Evolutionary conservation across 2,113 vertebrate genomes (phyloP), one percentile per base, ranked within the genome.

Genomic region (Ranitomeya variabilis): DNA sequence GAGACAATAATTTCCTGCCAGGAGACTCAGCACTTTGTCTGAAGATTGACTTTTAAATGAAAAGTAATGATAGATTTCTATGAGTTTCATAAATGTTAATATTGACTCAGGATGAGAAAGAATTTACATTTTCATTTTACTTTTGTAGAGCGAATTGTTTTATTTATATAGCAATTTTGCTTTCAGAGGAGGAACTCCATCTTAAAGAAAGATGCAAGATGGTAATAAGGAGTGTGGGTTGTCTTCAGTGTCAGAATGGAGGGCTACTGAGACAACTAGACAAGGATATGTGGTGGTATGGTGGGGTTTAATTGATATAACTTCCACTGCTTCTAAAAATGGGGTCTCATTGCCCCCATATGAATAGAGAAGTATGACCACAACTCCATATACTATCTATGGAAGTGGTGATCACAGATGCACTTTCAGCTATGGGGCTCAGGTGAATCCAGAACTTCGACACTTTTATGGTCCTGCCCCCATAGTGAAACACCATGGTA

Each of bases 31-130:
- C 23, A 15, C 66, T 71, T 15, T 10, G 66, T 54, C 45, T 71
- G 66, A 62, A 69, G 37, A 26, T 23, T 55, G 19, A 11, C 51
- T 26, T 84, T 52, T 52, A 84, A 71, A 84, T 84, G 66, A 71
- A 84, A 69, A 57, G 66, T 71, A 69, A 71, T 45, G 6, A 84
- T 23, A 84, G 62, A 84, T 52, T 84, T 73, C 57, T 71, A 71
- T 84, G 64, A 55, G 66, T 45, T 57, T 54, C n/a, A 71, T 84
- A 84, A 84, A 71, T 84, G 64, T 26, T 84, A 54, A 71, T 71
- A 84, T 71, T 71, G 31, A n/a, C 18, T 83, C 23, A 15, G 26
- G 23, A 57, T 23, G 12, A 57, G 21, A 19, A 31, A 60, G 6
- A 80, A 60, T 74, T 45, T 74, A 80, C 5, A 80, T 60, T 54